phyloP scores from a whole-genome alignment of 2,888 invertebrate genomes.

The Caenorhabditis virilis region DNA sequence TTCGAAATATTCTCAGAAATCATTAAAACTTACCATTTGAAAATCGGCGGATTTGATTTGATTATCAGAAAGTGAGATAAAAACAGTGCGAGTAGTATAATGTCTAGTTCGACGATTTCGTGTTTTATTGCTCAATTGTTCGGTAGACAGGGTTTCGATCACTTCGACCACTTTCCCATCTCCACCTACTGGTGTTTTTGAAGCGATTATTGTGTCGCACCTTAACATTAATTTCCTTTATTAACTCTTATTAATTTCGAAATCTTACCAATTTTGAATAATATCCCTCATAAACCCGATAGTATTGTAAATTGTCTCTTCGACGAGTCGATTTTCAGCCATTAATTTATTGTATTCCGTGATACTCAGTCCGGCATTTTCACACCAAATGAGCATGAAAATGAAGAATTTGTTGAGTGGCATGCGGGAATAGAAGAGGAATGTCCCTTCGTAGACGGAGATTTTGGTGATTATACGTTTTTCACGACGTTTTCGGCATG shows the following conservation, averaged over 20 bases:
- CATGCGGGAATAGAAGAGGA: slow-evolving; percentile 50
- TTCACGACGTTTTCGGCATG: slow-evolving; percentile 46
- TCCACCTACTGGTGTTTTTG: slow-evolving; percentile 40
- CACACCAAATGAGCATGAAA: slow-evolving; percentile 52
- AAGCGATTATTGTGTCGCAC: slow-evolving; percentile 29
- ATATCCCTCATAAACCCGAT: slow-evolving; percentile 53
- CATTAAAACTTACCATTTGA: slow-evolving; percentile 21
- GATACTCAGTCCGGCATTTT: slow-evolving; percentile 45
- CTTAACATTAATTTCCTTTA: neutral
- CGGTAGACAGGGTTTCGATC: slow-evolving; percentile 44
- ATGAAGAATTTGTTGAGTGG: slow-evolving; percentile 53
- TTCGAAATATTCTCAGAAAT: too few relatives aligned
- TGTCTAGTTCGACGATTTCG: slow-evolving; percentile 43
- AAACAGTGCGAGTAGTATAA: slow-evolving; percentile 35
- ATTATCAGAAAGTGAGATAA: slow-evolving; percentile 39
- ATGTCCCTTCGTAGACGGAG: slow-evolving; percentile 51
- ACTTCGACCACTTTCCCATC: slow-evolving; percentile 37
- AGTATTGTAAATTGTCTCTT: slow-evolving; percentile 52
- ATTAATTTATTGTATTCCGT: slow-evolving; percentile 45
- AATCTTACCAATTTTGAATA: slow-evolving; percentile 43
- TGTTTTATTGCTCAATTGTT: slow-evolving; percentile 42
- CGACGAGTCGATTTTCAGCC: slow-evolving; percentile 48
- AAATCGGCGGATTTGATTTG: slow-evolving; percentile 29
- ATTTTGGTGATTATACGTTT: slow-evolving; percentile 50
- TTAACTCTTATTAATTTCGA: neutral